Evolutionary conservation across 2,888 invertebrate genomes (phyloP), one percentile per base, ranked within the genome.

Genomic region (Sarcophaga caerulescens): DNA sequence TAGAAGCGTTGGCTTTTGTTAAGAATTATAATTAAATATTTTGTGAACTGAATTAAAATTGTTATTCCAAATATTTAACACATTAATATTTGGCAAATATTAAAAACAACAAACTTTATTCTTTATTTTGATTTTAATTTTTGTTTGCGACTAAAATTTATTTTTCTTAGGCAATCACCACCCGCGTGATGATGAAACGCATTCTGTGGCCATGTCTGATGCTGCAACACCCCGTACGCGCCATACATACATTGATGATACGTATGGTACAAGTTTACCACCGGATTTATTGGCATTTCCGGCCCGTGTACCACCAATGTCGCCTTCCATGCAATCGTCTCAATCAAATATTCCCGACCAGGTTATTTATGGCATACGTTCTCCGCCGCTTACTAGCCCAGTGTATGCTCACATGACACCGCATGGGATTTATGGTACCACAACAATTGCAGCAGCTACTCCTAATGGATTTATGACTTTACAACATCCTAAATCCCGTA

Each of bases 281-380:
- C 97, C 97, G 0, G 97, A 97, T 91, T 94, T 97, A 12, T 94
- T 97, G 85, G 95, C 97, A 1, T 97, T 97, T 92, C 96, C 96
- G 4, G 94, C 96, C 0, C 94, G 95, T 88, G 95, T 95, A 71
- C 96, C 96, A 90, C 96, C 96, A 90, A 91, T 91, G 8, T 95
- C 96, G 77, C 96, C 96, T 19, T 96, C 96, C 11, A 96, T 97
- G 82, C 97, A 96, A 12, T 97, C 96, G 90, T 96, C 96, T 3
- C 91, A 92, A 71, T 97, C 97, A 3, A 97, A 97, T 17, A 96
- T 96, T 21, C 96, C 92, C 81, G 93, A 91, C 75, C 93, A 94
- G 69, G 94, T 91, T 44, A 89, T 91, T 81, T 91, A 91, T 57
- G 92, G 91, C 59, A 90, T 92, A 71, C 90, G 91, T 0, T 91